phyloP scores from a whole-genome alignment of 2,113 vertebrate genomes.

The Scytalopus superciliaris region DNA sequence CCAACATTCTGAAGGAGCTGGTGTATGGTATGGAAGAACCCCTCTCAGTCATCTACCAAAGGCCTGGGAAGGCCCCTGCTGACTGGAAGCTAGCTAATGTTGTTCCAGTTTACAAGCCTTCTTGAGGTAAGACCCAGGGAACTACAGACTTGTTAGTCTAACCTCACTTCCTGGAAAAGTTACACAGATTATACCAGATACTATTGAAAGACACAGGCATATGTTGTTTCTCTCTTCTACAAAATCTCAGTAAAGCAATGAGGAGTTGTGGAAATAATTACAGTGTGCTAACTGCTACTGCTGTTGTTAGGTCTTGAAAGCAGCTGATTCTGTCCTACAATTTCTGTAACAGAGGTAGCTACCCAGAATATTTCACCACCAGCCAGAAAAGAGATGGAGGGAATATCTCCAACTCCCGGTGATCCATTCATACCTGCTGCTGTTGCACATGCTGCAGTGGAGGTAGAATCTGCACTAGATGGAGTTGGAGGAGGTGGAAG shows the following conservation, averaged over 20 bases:
- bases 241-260: not conserved
- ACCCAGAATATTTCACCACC: not conserved
- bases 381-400: not conserved
- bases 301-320: not conserved
- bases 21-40: not conserved
- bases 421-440: not conserved
- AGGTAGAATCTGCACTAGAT: not conserved
- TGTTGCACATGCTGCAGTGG: not conserved
- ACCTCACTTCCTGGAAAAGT: not conserved
- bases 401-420: fast-evolving
- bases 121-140: not conserved
- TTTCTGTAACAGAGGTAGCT: not conserved
- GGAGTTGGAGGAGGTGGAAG: not conserved
- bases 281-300: not conserved
- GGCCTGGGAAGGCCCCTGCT: not conserved
- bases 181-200: not conserved
- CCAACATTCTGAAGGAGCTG: not conserved
- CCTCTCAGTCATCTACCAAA: not conserved
- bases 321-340: not conserved
- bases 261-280: not conserved
- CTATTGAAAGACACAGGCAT: not conserved
- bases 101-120: not conserved
- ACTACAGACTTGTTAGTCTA: not conserved
- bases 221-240: not conserved
- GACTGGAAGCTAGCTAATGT: not conserved